Evolutionary conservation across 2,797 vertebrate genomes (phyloP).

Genomic region (Sylvia borin): DNA sequence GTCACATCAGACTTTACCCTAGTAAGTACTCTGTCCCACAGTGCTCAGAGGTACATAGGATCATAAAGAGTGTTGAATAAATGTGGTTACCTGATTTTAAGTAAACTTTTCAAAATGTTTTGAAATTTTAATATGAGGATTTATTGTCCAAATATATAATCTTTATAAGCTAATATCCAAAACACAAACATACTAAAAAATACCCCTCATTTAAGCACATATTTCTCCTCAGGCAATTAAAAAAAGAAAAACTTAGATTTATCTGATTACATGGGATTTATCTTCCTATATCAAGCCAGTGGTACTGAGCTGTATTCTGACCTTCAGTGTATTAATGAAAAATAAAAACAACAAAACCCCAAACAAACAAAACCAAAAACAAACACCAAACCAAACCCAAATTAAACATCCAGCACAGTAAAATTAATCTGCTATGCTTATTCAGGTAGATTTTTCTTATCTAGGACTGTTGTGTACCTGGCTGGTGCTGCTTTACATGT

Average conservation of each 20-base stretch:
- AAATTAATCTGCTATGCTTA: background rate
- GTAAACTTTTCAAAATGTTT: background rate
- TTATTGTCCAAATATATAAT: background rate
- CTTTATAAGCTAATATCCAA: background rate
- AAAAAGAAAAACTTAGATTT: background rate
- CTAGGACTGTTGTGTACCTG: background rate
- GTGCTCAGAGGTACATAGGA: background rate
- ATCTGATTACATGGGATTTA: background rate
- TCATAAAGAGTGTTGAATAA: background rate
- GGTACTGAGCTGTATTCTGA: background rate
- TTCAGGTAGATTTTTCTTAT: background rate
- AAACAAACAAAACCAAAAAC: background rate
- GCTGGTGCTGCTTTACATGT: background rate
- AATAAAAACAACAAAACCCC: background rate
- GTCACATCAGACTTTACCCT: background rate
- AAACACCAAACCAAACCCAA: background rate
- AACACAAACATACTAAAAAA: background rate
- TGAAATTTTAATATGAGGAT: background rate
- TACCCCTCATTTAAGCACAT: background rate
- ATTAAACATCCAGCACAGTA: background rate
- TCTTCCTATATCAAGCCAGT: background rate
- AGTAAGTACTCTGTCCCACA: background rate
- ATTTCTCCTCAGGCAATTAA: background rate
- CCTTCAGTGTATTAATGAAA: background rate
- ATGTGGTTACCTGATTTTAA: background rate